Base-by-base conservation (phyloP, 2,888 invertebrate genomes). In the Dolichomitus sp. region DNA sequence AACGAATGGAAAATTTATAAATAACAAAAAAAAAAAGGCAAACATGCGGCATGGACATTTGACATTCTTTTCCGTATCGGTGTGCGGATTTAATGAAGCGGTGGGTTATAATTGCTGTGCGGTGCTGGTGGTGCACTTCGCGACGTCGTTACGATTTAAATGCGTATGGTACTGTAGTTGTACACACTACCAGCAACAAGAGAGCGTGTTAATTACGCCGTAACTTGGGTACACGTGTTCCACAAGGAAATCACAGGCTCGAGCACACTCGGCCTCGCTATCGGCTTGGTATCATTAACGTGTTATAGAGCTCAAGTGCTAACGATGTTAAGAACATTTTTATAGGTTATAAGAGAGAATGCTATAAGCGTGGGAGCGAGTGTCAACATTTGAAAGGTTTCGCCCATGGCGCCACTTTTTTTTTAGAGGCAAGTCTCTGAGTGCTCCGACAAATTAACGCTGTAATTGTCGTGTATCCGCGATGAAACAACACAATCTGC, bases 181-280 rank as follows among this genome's bases (percentile, higher is more conserved):
- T 73, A 52, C 33, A 12, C 73, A 82, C 78, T 69, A 37, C 61
- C 3, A 17, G 61, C 61, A 61, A 61, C 61, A 17, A 40, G 61
- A 7, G n/a, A 11, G 61, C 78, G 74, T 57, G 81, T 82, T 82
- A 78, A 82, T 82, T 82, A 78, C 74, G 78, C 81, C 63, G 63
- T 78, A 69, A 74, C 81, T 52, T 14, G 66, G 73, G 27, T 78
- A 78, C 81, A 74, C 45, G 74, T 74, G 81, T 82, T 59, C 57
- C 68, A 48, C 68, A 66, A 68, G 81, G 45, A 76, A 76, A 76
- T 70, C 68, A 45, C n/a, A 11, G 37, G 45, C 72, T 66, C 65
- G 30, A 59, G 81, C 45, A 45, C 48, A 73, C 63, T 37, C 61
- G 61, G 52, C 78, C 27, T 23, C 23, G 68, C 61, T 77, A 40